These are phyloP conservation scores for Synchiropus splendidus DNA, from an alignment of 2,113 vertebrate genomes.

Conservation along the genomic window DNA sequence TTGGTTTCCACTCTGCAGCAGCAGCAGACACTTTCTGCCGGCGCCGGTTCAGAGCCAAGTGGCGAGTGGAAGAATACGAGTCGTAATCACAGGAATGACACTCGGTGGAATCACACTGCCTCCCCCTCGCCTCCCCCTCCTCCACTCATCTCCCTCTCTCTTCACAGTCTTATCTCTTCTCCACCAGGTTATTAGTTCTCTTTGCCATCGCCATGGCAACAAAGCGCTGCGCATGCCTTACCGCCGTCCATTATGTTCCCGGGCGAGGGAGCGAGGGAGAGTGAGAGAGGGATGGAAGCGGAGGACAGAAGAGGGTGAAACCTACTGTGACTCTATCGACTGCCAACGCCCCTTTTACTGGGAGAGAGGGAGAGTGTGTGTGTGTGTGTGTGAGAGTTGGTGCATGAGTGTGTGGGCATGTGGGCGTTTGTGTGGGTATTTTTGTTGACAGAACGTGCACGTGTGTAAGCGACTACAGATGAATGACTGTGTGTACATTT, in stretches of 20 bases:
- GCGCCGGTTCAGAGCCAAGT: too few species aligned
- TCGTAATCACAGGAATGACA: slow-evolving; percentile 12
- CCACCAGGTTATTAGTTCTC: slow-evolving; percentile 67
- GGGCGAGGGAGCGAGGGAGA: slow-evolving; percentile 15
- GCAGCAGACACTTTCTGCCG: background rate
- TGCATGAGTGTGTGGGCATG: too few species aligned
- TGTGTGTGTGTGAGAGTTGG: too few species aligned
- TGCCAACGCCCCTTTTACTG: too few species aligned
- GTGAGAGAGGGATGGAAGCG: slow-evolving; percentile 11
- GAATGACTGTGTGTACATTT: too few species aligned
- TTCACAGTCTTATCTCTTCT: slow-evolving; percentile 58
- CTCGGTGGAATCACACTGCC: background rate
- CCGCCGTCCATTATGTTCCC: slow-evolving; percentile 57
- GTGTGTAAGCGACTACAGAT: too few species aligned
- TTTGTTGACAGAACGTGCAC: too few species aligned
- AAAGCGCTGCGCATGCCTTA: slow-evolving; percentile 51
- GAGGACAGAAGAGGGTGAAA: slow-evolving; percentile 31
- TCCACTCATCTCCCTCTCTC: slow-evolving; percentile 23
- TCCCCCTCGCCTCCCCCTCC: background rate
- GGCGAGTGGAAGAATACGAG: background rate
- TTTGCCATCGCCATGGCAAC: slow-evolving; percentile 67
- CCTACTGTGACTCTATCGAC: slow-evolving; percentile 3
- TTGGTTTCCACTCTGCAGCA: background rate
- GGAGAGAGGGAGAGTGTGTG: background rate
- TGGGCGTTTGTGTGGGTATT: too few species aligned